These are phyloP conservation scores for Hydractinia symbiolongicarpus DNA, from an alignment of 30 jellyfish, hydroid and myxozoan genomes.

Conservation along the genomic window DNA sequence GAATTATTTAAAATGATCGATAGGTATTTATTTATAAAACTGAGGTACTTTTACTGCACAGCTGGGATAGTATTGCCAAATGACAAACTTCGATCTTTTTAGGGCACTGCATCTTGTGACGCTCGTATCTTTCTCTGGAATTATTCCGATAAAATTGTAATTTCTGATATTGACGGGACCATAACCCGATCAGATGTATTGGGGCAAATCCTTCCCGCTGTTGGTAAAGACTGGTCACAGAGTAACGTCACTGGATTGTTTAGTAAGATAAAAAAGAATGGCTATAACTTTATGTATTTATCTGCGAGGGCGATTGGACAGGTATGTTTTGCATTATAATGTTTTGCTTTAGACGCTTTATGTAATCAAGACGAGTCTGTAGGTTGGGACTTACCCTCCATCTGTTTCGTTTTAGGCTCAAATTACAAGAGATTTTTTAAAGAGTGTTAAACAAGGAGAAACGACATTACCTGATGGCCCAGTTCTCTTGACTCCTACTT, in stretches of 20 bases:
- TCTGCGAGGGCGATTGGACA: conserved; percentile 97
- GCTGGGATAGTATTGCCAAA: no score
- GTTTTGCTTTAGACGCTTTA: no score
- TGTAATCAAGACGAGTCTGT: no score
- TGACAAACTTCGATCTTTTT: not conserved
- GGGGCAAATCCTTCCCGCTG: conserved; percentile 89
- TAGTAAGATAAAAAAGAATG: conserved; percentile 66
- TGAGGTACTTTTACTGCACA: no score
- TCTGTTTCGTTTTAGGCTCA: conserved; percentile 50
- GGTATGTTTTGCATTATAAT: conserved; percentile 36
- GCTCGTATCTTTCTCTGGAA: conserved; percentile 90
- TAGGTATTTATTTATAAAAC: no score
- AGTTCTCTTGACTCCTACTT: conserved; percentile 79
- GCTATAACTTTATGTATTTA: conserved; percentile 70
- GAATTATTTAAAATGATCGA: no score
- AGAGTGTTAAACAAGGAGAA: conserved; percentile 84
- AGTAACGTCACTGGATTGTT: conserved; percentile 73
- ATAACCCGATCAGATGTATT: conserved; percentile 92
- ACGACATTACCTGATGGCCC: conserved; percentile 90
- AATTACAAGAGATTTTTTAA: conserved; percentile 67
- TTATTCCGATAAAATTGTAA: conserved; percentile 67
- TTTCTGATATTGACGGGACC: conserved; percentile 97
- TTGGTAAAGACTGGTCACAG: conserved; percentile 98
- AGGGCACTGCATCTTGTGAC: conserved; percentile 91
- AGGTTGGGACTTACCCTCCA: not conserved